Conservation (phyloP, 1,140 invertebrate species). For the Samia ricini region DNA sequence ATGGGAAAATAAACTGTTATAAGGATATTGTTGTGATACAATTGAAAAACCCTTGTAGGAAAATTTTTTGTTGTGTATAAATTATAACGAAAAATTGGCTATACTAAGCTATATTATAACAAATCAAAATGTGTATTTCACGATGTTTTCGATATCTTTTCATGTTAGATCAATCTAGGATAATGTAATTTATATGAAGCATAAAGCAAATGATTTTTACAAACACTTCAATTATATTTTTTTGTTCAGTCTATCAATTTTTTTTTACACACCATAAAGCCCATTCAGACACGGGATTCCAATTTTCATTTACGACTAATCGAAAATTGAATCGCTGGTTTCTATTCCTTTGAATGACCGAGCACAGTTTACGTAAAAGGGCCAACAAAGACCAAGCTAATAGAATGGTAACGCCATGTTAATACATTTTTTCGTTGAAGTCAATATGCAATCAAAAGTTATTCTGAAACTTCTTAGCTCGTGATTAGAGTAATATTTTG, state of each 20-base stretch:
- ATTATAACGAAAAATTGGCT: no score
- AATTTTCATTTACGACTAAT: not conserved
- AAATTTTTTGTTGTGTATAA: no score
- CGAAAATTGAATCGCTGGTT: not conserved
- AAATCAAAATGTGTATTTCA: no score
- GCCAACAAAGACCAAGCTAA: not conserved
- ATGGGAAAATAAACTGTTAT: not conserved
- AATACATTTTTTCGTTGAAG: no score
- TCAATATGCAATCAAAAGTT: no score
- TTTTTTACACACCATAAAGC: not conserved
- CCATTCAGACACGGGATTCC: not conserved
- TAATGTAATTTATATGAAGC: no score
- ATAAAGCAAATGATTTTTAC: no score
- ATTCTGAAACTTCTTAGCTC: no score
- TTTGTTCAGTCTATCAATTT: not conserved
- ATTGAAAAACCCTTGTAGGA: not conserved
- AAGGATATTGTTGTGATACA: not conserved
- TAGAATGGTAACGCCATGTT: not conserved
- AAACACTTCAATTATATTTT: not conserved
- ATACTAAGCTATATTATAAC: no score
- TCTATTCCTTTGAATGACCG: not conserved
- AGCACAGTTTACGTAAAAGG: not conserved
- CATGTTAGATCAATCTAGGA: no score
- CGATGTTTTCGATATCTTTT: no score
- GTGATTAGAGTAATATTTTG: no score